Evolutionary conservation across 2,113 vertebrate species (phyloP).

Genomic region (Cygnus buccinator): DNA sequence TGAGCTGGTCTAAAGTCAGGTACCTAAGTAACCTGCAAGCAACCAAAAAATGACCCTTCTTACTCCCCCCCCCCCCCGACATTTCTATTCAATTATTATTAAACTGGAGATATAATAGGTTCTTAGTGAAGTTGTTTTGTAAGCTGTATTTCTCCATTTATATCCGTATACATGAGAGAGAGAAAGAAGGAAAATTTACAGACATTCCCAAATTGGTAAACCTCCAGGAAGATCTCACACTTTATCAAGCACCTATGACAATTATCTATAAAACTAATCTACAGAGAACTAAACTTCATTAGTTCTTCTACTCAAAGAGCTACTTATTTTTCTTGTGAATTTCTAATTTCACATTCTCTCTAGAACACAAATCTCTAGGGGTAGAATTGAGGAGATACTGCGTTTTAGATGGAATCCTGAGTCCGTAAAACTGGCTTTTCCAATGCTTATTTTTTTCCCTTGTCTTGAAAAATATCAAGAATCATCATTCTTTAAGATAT

Average conservation of each 20-base stretch:
- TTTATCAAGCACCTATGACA: background rate
- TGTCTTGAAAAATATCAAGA: background rate
- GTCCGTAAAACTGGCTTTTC: background rate
- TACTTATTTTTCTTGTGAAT: background rate
- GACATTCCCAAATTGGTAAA: background rate
- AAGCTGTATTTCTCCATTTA: background rate
- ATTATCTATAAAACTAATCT: background rate
- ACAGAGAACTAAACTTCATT: background rate
- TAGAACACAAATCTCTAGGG: background rate
- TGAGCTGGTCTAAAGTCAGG: background rate
- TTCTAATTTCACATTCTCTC: background rate
- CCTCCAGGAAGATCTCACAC: background rate
- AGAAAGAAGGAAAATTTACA: background rate
- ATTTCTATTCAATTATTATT: background rate
- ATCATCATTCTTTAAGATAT: background rate
- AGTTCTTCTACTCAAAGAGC: background rate
- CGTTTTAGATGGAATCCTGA: background rate
- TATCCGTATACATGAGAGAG: background rate
- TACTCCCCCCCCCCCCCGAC: background rate
- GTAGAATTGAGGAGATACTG: background rate
- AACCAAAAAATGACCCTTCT: background rate
- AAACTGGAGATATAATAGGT: background rate
- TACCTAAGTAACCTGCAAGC: background rate
- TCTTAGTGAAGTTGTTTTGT: background rate
- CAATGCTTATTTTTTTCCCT: background rate